Evolutionary conservation across 1,140 invertebrate genomes (phyloP).

Genomic region (Helicoverpa armigera): DNA sequence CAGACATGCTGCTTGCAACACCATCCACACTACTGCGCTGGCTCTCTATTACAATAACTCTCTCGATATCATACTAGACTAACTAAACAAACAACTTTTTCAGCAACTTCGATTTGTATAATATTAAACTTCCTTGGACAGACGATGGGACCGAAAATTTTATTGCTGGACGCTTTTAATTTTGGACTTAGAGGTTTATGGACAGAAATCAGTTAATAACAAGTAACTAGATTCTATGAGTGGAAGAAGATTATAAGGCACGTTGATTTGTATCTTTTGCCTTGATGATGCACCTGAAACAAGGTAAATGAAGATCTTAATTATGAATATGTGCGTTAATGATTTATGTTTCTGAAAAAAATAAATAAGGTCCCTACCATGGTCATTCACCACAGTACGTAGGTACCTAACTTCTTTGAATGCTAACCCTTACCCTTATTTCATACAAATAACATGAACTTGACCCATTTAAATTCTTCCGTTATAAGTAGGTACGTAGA

Average conservation of each 20-base stretch:
- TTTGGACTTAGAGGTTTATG: constrained; percentile 49
- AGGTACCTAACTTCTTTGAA: background rate
- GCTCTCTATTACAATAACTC: constrained; percentile 51
- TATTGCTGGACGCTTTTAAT: constrained; percentile 57
- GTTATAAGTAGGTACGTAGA: background rate
- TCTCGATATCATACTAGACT: constrained; percentile 29
- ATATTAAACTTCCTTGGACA: constrained; percentile 54
- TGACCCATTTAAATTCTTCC: constrained; percentile 16
- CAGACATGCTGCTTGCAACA: constrained; percentile 78
- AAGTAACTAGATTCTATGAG: constrained; percentile 40
- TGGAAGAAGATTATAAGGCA: constrained; percentile 77
- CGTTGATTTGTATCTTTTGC: constrained; percentile 63
- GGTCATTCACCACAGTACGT: background rate
- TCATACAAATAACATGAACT: background rate
- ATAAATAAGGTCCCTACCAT: background rate
- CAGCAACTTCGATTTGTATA: constrained; percentile 1
- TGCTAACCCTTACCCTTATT: constrained; percentile 6
- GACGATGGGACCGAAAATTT: constrained; percentile 58
- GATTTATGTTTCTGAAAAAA: background rate
- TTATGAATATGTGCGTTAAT: background rate
- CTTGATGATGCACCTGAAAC: constrained; percentile 71
- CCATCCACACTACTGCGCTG: constrained; percentile 71
- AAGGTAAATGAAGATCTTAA: constrained; percentile 47
- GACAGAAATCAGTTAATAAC: constrained; percentile 47
- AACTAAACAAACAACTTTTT: background rate